Base-by-base conservation (phyloP, 2,113 vertebrate species). In the Pseudorectes ferrugineus region DNA sequence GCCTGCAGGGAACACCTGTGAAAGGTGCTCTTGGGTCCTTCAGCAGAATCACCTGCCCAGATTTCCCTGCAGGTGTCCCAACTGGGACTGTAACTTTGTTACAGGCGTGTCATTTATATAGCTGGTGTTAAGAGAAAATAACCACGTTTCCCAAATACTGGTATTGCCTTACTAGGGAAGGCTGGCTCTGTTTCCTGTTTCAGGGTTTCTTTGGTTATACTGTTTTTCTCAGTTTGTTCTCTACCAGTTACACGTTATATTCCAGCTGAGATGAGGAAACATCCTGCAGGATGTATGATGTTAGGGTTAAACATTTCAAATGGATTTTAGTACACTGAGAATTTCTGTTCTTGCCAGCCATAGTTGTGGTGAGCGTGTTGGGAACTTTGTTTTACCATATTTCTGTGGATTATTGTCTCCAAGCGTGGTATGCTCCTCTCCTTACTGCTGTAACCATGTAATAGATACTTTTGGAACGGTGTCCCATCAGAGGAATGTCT, bases 401-500 rank as follows among this genome's bases (percentile, higher is more conserved):
- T 94, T 86, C 82, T 88, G 85, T 78, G 88, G 78, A 25, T 88
- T 85, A 66, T 77, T 94, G 78, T 80, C 43, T 88, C 48, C 43
- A 38, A 55, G 71, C 18, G 19, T 36, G 20, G 80, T 55, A 71
- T 74, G 82, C 51, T 89, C 23, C 43, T 67, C 66, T 77, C 43
- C 59, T 89, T 43, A 51, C 62, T 93, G 80, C 73, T 95, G 65
- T 77, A 89, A 78, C 92, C 68, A 55, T 71, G 43, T 58, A 80
- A 90, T 52, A 68, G 88, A 71, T 74, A 85, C 82, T 94, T 77
- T 12, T 71, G 90, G 88, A 74, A 85, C 2, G 2, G 55, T 54
- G 74, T 94, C 71, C 70, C 54, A 42, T 70, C 71, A 74, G 59
- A 90, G 75, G 65, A 94, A 93, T 93, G 90, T 85, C 88, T 96